phyloP scores from a whole-genome alignment of 64 coral and sea anemone genomes.

The Exaiptasia diaphana region DNA sequence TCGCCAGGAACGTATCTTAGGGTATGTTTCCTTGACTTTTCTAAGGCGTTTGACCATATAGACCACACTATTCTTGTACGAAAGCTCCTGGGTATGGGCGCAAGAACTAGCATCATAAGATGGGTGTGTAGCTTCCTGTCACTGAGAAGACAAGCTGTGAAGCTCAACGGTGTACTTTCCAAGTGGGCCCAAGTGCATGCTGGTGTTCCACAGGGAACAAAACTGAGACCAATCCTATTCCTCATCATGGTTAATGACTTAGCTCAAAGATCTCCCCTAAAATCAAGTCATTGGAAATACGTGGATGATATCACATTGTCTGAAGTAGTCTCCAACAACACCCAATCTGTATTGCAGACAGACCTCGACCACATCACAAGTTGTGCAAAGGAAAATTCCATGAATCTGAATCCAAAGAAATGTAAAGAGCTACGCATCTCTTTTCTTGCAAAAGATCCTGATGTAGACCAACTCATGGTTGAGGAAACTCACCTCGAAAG shows the following conservation, averaged over 20 bases:
- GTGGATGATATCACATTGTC: slow-evolving; percentile 16
- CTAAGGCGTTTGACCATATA: not conserved
- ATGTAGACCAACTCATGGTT: slow-evolving; percentile 13
- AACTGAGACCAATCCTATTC: slow-evolving; percentile 4
- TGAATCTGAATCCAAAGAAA: no score
- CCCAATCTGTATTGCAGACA: slow-evolving; percentile 36
- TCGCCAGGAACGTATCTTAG: not conserved
- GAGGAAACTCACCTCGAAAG: slow-evolving; percentile 4
- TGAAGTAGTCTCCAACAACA: slow-evolving; percentile 34
- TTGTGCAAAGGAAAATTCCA: slow-evolving; percentile 16
- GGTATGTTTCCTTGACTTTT: not conserved
- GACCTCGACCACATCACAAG: slow-evolving; percentile 19
- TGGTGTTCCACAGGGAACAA: not conserved
- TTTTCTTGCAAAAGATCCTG: slow-evolving; percentile 23
- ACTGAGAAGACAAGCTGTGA: not conserved
- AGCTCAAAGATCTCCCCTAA: slow-evolving; percentile 15
- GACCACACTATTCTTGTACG: not conserved
- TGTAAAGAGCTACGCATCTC: slow-evolving; percentile 18
- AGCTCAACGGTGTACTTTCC: not conserved
- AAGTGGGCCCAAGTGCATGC: not conserved
- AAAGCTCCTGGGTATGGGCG: not conserved
- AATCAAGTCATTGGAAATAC: slow-evolving; percentile 32
- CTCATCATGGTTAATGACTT: slow-evolving; percentile 33
- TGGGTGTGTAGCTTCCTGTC: not conserved
- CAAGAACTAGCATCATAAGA: not conserved